phyloP scores from a whole-genome alignment of 2,888 invertebrate species.

The Andrena trimmerana region DNA sequence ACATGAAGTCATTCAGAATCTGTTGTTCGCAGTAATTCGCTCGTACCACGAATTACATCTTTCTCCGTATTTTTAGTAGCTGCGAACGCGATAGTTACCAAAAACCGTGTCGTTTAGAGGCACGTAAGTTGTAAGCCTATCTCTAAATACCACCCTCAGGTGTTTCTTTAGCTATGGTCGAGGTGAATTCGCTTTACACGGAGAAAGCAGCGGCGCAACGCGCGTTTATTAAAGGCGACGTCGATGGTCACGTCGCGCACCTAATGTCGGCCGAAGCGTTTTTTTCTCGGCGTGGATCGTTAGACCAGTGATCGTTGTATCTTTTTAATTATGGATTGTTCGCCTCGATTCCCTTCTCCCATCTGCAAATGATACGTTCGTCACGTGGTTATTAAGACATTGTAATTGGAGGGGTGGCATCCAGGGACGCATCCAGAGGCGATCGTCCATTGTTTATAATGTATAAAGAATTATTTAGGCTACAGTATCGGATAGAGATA shows the following conservation, averaged over 20 bases:
- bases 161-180: background rate
- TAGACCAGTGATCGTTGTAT: background rate
- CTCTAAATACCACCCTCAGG: background rate
- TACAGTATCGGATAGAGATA: too few relatives aligned
- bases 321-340: too few relatives aligned
- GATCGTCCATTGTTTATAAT: too few relatives aligned
- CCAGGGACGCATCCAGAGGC: too few relatives aligned
- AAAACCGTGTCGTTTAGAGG: background rate
- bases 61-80: background rate
- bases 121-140: constrained; percentile 9
- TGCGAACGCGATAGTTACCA: constrained; percentile 1
- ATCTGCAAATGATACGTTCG: too few relatives aligned
- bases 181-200: constrained; percentile 15
- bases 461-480: too few relatives aligned
- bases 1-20: too few relatives aligned
- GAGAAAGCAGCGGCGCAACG: constrained; percentile 8
- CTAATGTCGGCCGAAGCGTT: background rate
- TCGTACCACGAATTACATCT: too few relatives aligned
- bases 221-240: constrained; percentile 26
- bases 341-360: too few relatives aligned
- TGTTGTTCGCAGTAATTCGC: too few relatives aligned
- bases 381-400: too few relatives aligned
- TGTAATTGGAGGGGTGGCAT: too few relatives aligned
- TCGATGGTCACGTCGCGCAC: background rate
- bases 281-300: background rate